These are phyloP conservation scores for Pantala flavescens DNA, from an alignment of 1,140 invertebrate genomes.

Conservation along the genomic window DNA sequence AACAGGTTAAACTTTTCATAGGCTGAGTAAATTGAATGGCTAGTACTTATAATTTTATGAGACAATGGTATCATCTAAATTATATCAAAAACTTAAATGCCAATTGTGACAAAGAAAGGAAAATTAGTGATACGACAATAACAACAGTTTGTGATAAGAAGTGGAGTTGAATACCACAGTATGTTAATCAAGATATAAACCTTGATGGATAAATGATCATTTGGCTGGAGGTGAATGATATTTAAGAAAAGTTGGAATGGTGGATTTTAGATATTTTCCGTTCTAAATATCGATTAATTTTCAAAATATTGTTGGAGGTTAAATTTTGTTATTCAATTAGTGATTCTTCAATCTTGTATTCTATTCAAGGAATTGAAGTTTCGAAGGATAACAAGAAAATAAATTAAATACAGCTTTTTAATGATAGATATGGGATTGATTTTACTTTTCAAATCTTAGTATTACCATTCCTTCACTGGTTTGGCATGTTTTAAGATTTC, in stretches of 20 bases:
- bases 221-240: too few relatives aligned
- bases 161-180: neutral
- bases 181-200: neutral
- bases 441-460: neutral
- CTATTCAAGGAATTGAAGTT: neutral
- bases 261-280: too few relatives aligned
- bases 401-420: neutral
- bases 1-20: too few relatives aligned
- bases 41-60: too few relatives aligned
- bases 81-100: neutral
- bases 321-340: too few relatives aligned
- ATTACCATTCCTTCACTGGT: neutral
- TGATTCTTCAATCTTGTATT: neutral
- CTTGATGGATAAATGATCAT: neutral
- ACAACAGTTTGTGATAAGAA: neutral
- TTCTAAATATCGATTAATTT: too few relatives aligned
- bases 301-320: too few relatives aligned
- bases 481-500: neutral
- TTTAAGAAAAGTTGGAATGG: too few relatives aligned
- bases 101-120: neutral
- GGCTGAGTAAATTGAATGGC: too few relatives aligned
- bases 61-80: neutral
- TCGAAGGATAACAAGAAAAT: too few relatives aligned
- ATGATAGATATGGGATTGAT: neutral
- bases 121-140: neutral